A percentile compares a stretch with the other conserved stretches of the same genome.
Conservation (phyloP, 2,113 vertebrate genomes). For the Rhea pennata region DNA sequence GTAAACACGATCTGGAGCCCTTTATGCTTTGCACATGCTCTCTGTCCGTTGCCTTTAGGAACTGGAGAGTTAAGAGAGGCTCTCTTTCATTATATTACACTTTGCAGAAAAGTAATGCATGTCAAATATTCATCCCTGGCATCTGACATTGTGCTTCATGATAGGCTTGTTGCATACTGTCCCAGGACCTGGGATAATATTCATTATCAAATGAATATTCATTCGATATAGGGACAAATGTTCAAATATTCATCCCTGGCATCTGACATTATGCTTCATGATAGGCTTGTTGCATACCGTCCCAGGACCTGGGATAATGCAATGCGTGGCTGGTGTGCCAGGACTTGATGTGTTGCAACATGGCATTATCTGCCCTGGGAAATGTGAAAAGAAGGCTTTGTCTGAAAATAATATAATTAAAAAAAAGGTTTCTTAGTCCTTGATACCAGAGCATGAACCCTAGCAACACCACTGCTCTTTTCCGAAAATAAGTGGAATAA, state of each 20-base stretch:
- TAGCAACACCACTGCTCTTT: neutral
- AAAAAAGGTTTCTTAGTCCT: conserved; percentile 3
- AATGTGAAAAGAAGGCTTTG: conserved; percentile 33
- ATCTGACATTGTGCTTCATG: neutral
- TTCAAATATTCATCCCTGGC: too few species aligned
- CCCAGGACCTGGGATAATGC: conserved; percentile 18
- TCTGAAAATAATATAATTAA: conserved; percentile 44
- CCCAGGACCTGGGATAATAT: conserved; percentile 10
- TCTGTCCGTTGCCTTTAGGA: neutral
- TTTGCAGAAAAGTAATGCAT: neutral
- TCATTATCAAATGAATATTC: too few species aligned
- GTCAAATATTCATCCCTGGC: neutral
- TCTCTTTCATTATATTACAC: neutral
- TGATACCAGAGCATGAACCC: neutral
- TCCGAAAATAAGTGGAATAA: neutral
- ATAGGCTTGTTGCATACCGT: neutral
- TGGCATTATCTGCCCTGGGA: conserved; percentile 51
- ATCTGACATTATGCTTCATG: neutral
- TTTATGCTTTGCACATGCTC: neutral
- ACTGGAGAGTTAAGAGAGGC: neutral
- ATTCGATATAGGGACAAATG: too few species aligned
- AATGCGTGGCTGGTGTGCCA: neutral
- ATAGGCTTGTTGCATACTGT: neutral
- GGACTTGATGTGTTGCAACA: conserved; percentile 10
- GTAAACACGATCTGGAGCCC: neutral